Evolutionary conservation across 64 coral and sea anemone genomes (phyloP), one percentile per base, ranked within the genome.

Genomic region (Montipora capricornis): DNA sequence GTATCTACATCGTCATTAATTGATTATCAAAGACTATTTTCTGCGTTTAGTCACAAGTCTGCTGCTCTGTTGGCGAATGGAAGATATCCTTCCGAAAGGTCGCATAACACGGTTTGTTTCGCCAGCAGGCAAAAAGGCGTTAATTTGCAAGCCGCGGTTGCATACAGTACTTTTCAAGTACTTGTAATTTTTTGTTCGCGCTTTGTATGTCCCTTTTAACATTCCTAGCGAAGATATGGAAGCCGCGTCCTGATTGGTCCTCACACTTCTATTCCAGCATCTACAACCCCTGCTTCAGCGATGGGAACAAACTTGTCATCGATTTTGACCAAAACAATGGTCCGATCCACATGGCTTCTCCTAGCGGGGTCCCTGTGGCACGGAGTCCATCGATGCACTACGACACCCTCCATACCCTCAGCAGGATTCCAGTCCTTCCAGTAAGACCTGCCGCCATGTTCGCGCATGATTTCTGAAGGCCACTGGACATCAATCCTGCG

Each of bases 401-500:
- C 89, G 24, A 67, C 77, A 6, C 96, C 96, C 70, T 94, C 96
- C 68, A 95, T 80, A 12, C 96, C 96, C 74, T 97, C 96, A 45
- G 49, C 76, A 16, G 96, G 96, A 46, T 73, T 81, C 96, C 96
- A 97, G 73, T 94, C 96, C 49, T 94, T 97, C 96, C 96, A 97
- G 50, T 74, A 71, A 48, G 94, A 91, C 20, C 77, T 81, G 3
- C 96, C 96, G 14, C 96, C 96, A 20, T 55, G 79, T 14, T 94
- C 93, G 51, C 96, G 76, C 96, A 97, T 97, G 26, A 95, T 59
- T 47, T 97, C 96, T 22, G 96, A 97, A 19, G 96, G 96, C 96
- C 96, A 97, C 26, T 91, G 79, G 19, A 97, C 96, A 74, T 95
- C 92, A 22, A 92, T 88, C 50, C 89, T 91, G 7, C 92, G 71